Conservation (phyloP, 2,113 vertebrate genomes). For the Apaloderma vittatum region DNA sequence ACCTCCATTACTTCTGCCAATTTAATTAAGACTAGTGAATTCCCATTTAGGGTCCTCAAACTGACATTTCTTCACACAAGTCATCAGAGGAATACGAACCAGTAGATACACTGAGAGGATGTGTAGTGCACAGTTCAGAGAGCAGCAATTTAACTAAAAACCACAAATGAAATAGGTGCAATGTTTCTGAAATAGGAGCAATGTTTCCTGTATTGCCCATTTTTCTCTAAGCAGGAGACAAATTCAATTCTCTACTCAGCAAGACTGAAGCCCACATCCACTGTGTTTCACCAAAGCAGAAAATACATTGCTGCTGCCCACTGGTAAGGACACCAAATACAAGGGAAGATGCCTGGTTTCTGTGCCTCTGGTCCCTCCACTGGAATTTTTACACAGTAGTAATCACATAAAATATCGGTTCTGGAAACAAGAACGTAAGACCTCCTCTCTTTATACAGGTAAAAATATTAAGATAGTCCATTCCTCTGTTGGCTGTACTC, state of each 20-base stretch:
- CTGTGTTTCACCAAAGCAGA: not conserved
- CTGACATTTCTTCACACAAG: not conserved
- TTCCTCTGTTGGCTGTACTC: not conserved
- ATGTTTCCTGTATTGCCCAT: not conserved
- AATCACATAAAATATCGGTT: not conserved
- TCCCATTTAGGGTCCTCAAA: not conserved
- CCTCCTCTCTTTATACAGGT: not conserved
- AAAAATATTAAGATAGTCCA: not conserved
- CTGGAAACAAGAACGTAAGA: not conserved
- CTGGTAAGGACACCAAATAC: not conserved
- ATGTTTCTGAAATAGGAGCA: not conserved
- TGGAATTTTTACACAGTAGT: not conserved
- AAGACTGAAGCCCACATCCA: not conserved
- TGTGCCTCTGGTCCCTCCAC: not conserved
- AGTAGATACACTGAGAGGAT: not conserved
- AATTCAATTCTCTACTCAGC: not conserved
- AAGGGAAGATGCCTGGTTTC: not conserved
- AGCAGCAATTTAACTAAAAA: not conserved
- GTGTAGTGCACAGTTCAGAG: not conserved
- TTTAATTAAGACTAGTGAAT: not conserved
- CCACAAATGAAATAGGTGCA: not conserved
- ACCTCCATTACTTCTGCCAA: not conserved
- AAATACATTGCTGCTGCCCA: not conserved
- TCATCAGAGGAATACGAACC: not conserved
- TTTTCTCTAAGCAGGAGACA: not conserved